These are phyloP conservation scores for Schizothorax lantsangensis DNA, from an alignment of 2,797 vertebrate genomes.

Conservation along the genomic window DNA sequence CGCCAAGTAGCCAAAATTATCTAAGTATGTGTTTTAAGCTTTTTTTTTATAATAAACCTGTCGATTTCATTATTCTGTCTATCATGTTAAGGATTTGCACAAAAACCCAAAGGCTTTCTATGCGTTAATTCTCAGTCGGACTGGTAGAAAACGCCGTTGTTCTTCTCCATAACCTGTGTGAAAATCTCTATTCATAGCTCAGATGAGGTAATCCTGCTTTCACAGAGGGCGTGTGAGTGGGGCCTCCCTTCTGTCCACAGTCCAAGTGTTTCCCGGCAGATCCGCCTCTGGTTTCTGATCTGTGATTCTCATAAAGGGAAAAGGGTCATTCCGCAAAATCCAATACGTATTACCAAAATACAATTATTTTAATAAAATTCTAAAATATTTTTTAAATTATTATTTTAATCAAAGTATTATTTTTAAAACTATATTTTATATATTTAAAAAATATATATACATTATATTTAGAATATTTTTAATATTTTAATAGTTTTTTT, in stretches of 20 bases:
- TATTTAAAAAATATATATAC: background rate
- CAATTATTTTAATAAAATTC: background rate
- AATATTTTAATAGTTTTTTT: background rate
- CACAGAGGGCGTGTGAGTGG: slow-evolving; percentile 19
- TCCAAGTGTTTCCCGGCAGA: slow-evolving; percentile 74
- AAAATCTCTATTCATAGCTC: slow-evolving; percentile 67
- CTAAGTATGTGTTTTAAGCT: background rate
- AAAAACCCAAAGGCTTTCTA: background rate
- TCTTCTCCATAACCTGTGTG: slow-evolving; percentile 18
- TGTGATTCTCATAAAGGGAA: slow-evolving; percentile 58
- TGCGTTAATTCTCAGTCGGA: background rate
- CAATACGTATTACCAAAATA: background rate
- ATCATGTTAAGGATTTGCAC: background rate
- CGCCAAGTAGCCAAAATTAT: slow-evolving; percentile 29
- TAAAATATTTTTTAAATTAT: background rate
- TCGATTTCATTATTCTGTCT: background rate
- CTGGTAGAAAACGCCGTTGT: background rate
- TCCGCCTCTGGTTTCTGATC: slow-evolving; percentile 70
- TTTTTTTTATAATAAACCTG: background rate
- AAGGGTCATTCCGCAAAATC: background rate
- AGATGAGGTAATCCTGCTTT: slow-evolving; percentile 56
- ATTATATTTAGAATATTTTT: background rate
- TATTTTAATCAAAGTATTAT: background rate
- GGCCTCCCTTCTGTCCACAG: slow-evolving; percentile 49
- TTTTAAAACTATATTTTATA: background rate